A percentile compares a stretch with the other conserved stretches of the same genome.
Evolutionary conservation across 2,888 invertebrate genomes (phyloP).

Genomic region (Apantesis nais): DNA sequence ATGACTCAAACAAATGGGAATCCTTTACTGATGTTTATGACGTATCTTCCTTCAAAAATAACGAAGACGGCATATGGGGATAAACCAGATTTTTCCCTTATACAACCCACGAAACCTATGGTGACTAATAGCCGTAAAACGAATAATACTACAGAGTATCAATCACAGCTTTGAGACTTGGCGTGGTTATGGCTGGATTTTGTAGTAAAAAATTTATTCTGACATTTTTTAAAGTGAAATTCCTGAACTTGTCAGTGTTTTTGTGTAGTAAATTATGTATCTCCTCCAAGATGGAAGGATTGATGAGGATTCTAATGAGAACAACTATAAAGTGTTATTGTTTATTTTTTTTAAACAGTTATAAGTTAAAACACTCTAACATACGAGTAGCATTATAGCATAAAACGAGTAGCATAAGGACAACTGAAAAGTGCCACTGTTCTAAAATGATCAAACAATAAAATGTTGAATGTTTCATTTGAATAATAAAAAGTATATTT

Average conservation of each 20-base stretch:
- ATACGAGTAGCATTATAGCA: not conserved
- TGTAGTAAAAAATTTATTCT: not conserved
- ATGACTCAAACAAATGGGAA: not conserved
- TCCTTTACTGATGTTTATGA: not conserved
- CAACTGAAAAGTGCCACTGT: not conserved
- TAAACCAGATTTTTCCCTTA: not conserved
- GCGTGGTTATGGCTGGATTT: not conserved
- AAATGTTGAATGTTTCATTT: not conserved
- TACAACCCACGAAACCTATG: not conserved
- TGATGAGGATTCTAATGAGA: not conserved
- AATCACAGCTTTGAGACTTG: not conserved
- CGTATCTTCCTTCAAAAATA: conserved; percentile 1
- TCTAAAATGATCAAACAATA: not conserved
- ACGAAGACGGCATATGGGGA: not conserved
- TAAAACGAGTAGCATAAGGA: too few relatives aligned
- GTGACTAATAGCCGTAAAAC: not conserved
- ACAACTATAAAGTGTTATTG: not conserved
- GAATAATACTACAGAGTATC: not conserved
- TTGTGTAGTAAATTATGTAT: not conserved
- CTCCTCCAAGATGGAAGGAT: not conserved
- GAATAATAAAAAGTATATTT: not conserved
- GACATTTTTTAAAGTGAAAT: not conserved
- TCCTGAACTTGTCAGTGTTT: not conserved
- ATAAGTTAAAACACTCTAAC: not conserved
- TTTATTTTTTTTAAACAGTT: not conserved